phyloP scores from a whole-genome alignment of 2,797 vertebrate genomes.

The Acrossocheilus wenchowensis region DNA sequence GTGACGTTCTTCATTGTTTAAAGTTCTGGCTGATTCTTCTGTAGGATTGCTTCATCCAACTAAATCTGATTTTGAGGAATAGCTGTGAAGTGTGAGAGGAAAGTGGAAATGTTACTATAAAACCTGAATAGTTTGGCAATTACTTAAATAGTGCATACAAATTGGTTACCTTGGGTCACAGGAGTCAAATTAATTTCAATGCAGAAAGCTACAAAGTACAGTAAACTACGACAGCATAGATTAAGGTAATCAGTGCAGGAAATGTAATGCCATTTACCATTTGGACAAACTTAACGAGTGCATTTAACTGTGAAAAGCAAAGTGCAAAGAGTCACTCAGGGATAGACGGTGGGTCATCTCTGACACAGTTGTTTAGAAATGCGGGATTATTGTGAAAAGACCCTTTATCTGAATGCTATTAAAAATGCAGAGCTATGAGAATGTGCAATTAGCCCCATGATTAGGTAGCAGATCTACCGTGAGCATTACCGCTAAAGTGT shows the following conservation, averaged over 20 bases:
- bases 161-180: background rate
- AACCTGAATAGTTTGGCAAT: background rate
- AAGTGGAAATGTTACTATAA: constrained; percentile 1
- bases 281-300: background rate
- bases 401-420: constrained; percentile 73
- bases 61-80: background rate
- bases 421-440: constrained; percentile 49
- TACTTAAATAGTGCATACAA: background rate
- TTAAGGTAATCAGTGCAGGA: background rate
- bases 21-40: background rate
- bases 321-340: background rate
- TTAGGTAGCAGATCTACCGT: constrained; percentile 39
- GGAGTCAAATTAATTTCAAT: background rate
- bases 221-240: too few relatives aligned
- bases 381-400: constrained; percentile 27
- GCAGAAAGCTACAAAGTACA: background rate
- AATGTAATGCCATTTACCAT: background rate
- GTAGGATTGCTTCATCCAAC: background rate
- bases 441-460: constrained; percentile 39
- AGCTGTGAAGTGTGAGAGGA: background rate
- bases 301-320: background rate
- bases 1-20: background rate
- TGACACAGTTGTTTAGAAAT: constrained; percentile 19
- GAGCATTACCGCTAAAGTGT: constrained; percentile 21
- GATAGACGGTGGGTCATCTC: background rate